Evolutionary conservation across 1,140 invertebrate genomes (phyloP).

Genomic region (Drosophila nasuta): DNA sequence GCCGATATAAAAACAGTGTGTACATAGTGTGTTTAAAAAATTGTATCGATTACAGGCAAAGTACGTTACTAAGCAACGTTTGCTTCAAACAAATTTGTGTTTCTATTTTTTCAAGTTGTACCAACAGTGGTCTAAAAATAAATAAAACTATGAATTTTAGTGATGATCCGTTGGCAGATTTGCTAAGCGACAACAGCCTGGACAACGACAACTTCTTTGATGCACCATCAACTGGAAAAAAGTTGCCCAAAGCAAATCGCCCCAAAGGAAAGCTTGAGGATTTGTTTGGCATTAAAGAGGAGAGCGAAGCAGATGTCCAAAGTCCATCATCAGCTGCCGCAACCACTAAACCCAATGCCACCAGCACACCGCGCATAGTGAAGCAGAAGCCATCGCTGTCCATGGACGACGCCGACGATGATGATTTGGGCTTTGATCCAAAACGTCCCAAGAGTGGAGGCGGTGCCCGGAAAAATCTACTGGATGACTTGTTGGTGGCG

Average conservation of each 20-base stretch:
- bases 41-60: constrained; percentile 12
- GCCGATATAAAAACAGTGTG: constrained; percentile 1
- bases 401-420: constrained; percentile 71
- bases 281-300: constrained; percentile 82
- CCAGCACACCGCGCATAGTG: constrained; percentile 70
- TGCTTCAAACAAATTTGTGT: constrained; percentile 19
- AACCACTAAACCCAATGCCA: constrained; percentile 36
- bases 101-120: background rate
- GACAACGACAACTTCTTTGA: constrained; percentile 86
- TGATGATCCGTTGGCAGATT: constrained; percentile 84
- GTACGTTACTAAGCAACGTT: constrained; percentile 66
- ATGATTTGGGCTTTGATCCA: constrained; percentile 83
- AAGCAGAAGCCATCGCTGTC: constrained; percentile 74
- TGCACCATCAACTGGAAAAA: constrained; percentile 70
- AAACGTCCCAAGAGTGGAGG: constrained; percentile 73
- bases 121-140: background rate
- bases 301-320: constrained; percentile 62
- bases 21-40: background rate
- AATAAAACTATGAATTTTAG: constrained; percentile 73
- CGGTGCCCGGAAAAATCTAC: constrained; percentile 50
- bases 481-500: constrained; percentile 62
- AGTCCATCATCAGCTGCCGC: constrained; percentile 3
- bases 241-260: constrained; percentile 46
- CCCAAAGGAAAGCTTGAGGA: constrained; percentile 73
- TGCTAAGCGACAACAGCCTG: constrained; percentile 85